These are phyloP conservation scores for Nipponacmea schrenckii DNA, from an alignment of 2,888 invertebrate genomes.

Conservation along the genomic window DNA sequence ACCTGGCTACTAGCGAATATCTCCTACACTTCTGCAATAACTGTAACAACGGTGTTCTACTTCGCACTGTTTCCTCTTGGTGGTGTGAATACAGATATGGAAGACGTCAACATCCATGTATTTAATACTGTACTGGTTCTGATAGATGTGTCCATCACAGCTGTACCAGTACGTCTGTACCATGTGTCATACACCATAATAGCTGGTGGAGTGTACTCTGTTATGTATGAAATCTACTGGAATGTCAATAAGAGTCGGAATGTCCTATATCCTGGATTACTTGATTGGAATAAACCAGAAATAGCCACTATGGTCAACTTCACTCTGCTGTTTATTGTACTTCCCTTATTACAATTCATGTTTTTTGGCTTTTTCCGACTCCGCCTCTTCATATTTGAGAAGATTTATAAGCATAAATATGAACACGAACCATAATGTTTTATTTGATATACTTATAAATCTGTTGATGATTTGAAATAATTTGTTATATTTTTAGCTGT, in stretches of 20 bases:
- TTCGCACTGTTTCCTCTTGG: conserved; percentile 40
- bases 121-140: conserved; percentile 48
- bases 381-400: conserved; percentile 23
- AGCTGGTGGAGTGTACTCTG: conserved; percentile 44
- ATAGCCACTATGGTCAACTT: conserved; percentile 31
- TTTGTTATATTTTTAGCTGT: too few species aligned
- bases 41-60: conserved; percentile 57
- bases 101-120: conserved; percentile 49
- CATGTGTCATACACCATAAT: conserved; percentile 46
- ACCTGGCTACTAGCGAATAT: conserved; percentile 51
- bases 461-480: too few species aligned
- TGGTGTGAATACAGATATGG: conserved; percentile 6
- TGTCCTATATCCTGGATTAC: conserved; percentile 53
- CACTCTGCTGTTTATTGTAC: conserved; percentile 34
- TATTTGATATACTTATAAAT: too few species aligned
- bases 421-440: too few species aligned
- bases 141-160: conserved; percentile 44
- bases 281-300: conserved; percentile 61
- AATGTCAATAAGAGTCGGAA: conserved; percentile 43
- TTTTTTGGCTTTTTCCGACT: conserved; percentile 44
- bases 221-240: conserved; percentile 55
- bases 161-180: conserved; percentile 49
- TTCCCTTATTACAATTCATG: conserved; percentile 42
- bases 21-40: conserved; percentile 38
- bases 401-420: neutral